Evolutionary conservation across 2,113 vertebrate species (phyloP).

Genomic region (Hippopotamus amphibius): DNA sequence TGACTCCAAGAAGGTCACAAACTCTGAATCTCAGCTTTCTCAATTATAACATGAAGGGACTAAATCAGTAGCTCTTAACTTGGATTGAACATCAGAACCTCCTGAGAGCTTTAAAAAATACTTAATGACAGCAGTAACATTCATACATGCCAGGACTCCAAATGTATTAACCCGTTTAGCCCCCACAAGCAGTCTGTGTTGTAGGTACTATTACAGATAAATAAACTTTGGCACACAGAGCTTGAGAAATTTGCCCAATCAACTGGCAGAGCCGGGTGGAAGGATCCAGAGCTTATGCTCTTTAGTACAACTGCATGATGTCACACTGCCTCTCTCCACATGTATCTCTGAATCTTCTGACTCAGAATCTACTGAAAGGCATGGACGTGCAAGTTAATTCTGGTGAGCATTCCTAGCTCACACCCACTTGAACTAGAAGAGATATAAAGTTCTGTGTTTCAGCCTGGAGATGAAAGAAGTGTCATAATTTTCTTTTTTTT

Average conservation of each 20-base stretch:
- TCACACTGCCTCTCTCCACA: not conserved
- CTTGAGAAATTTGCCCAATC: not conserved
- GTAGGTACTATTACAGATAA: not conserved
- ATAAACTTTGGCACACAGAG: not conserved
- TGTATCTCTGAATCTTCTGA: not conserved
- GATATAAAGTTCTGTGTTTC: not conserved
- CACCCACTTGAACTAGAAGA: not conserved
- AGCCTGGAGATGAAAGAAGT: constrained; percentile 45
- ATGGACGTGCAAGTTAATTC: not conserved
- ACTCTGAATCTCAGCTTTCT: not conserved
- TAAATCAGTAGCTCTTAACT: constrained; percentile 12
- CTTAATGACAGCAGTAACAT: not conserved
- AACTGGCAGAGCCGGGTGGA: not conserved
- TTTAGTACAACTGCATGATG: fast-evolving
- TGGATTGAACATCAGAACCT: not conserved
- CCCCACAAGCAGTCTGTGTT: not conserved
- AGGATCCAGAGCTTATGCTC: not conserved
- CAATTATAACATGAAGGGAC: not conserved
- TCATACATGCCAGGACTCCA: not conserved
- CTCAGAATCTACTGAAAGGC: not conserved
- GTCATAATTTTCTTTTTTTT: too few species aligned
- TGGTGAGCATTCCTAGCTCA: not conserved
- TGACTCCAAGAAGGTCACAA: constrained; percentile 2
- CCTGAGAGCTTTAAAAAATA: not conserved
- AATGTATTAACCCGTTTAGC: not conserved